These are phyloP conservation scores for Gymnocephalus cernua DNA, from an alignment of 2,113 vertebrate species.

Conservation along the genomic window DNA sequence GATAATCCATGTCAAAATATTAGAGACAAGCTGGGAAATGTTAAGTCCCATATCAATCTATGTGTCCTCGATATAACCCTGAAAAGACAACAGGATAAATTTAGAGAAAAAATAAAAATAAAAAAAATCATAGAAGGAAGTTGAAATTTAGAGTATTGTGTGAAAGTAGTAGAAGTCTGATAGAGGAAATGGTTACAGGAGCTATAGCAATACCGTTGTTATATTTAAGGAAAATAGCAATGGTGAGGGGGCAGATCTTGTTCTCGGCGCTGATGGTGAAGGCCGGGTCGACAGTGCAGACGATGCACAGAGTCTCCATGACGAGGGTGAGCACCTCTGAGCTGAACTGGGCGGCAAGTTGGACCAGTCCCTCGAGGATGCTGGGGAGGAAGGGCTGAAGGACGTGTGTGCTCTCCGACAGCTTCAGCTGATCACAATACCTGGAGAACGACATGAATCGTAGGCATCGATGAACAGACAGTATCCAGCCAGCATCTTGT, in stretches of 20 bases:
- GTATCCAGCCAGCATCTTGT: background rate
- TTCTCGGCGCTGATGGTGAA: slow-evolving; percentile 96
- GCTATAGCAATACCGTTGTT: slow-evolving; percentile 89
- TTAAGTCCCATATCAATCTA: background rate
- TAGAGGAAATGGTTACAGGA: background rate
- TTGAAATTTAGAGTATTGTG: background rate
- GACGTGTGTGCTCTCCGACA: slow-evolving; percentile 94
- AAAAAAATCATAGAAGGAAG: background rate
- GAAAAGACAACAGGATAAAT: background rate
- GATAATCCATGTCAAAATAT: background rate
- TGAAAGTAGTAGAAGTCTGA: background rate
- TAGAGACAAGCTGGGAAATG: background rate
- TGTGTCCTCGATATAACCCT: background rate
- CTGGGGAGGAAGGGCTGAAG: slow-evolving; percentile 97
- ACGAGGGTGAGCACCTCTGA: slow-evolving; percentile 97
- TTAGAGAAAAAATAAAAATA: background rate
- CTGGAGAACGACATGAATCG: slow-evolving; percentile 68
- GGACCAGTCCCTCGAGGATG: slow-evolving; percentile 94
- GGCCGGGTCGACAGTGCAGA: slow-evolving; percentile 93
- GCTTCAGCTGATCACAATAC: slow-evolving; percentile 98
- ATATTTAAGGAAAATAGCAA: slow-evolving; percentile 98
- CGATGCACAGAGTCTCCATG: slow-evolving; percentile 98
- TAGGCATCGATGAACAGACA: background rate
- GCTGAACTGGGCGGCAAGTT: slow-evolving; percentile 96
- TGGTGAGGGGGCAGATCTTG: slow-evolving; percentile 98